Evolutionary conservation across 2,113 vertebrate genomes (phyloP), one percentile per base, ranked within the genome.

Genomic region (Pachypanchax playfairii): DNA sequence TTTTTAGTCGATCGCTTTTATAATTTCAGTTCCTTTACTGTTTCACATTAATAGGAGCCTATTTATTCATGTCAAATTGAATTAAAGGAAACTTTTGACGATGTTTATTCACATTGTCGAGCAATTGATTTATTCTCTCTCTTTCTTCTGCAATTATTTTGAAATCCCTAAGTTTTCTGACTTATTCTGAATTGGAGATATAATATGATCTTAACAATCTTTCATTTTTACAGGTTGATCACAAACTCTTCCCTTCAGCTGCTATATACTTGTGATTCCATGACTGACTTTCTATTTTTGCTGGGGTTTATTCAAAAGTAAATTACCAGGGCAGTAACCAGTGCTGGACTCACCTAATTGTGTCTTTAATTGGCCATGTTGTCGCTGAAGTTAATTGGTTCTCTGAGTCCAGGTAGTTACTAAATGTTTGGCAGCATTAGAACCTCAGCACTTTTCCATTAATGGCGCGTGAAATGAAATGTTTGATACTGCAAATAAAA

Each of bases 401-500:
- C 97, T 96, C 93, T 93, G 88, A 97, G 95, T 97, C 95, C 96
- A 99, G 97, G 96, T 99, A 99, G 94, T 98, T 98, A 95, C 96
- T 98, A 98, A 98, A 99, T 98, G 96, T 98, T 98, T 98, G 96
- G 95, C 94, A 95, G 96, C 95, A 94, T 97, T 95, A 96, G 96
- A 97, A 98, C 94, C 94, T 95, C 93, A 94, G 95, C 95, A 96
- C 94, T 98, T 94, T 91, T 93, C 94, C 93, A 95, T 98, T 98
- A 99, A 99, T 99, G 96, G 95, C 89, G 94, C 96, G 96, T 99
- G 96, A 98, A 99, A 99, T 99, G 95, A 98, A 99, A 98, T 97
- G 96, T 97, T 99, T 98, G 96, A 98, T 99, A 98, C 96, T 96
- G 96, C 96, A 99, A 98, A 99, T 99, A 99, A 99, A 99, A 99